Evolutionary conservation across 2,797 vertebrate genomes (phyloP), one percentile per base, ranked within the genome.

Genomic region (Enteromius radiatus): DNA sequence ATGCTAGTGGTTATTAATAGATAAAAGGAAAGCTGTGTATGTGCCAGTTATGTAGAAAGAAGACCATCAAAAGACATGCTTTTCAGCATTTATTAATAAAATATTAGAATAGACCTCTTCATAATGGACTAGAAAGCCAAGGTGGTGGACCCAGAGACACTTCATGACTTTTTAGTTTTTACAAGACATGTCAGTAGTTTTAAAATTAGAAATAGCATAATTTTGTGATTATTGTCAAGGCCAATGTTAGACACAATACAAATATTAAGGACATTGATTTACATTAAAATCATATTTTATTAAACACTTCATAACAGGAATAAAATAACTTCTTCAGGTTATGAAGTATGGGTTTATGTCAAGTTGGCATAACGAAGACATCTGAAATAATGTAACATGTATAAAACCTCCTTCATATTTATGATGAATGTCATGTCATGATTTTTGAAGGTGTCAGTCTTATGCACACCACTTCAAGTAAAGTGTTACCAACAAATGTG

Each of bases 11-110:
- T 94, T 93, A 93, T 93, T 94, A 88, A 94, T 89, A 88, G 80
- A 88, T 91, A 90, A 93, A 85, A 93, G 91, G 85, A 88, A 93
- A 94, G 86, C 83, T 87, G 84, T 94, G 91, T 92, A 91, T 88
- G 82, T 84, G 84, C 70, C 85, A 85, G 85, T 80, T 77, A 78
- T 76, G 76, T 75, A 63, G 70, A 89, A 76, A 88, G 76, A 84
- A 85, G 80, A 91, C 89, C 83, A 70, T 84, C 79, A 78, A 89
- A 92, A 90, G 88, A 90, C 83, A 83, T 52, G 52, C 71, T 86
- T 86, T 91, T 89, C 84, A 88, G 88, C 88, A 89, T 88, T 86
- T 88, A 84, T 92, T 81, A 92, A 93, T 91, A 88, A 91, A 83
- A 87, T 74, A 82, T 87, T 89, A 89, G 19, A 56, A 80, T 28